Conservation (phyloP, 2,797 vertebrate species). For the Intellagama lesueurii region DNA sequence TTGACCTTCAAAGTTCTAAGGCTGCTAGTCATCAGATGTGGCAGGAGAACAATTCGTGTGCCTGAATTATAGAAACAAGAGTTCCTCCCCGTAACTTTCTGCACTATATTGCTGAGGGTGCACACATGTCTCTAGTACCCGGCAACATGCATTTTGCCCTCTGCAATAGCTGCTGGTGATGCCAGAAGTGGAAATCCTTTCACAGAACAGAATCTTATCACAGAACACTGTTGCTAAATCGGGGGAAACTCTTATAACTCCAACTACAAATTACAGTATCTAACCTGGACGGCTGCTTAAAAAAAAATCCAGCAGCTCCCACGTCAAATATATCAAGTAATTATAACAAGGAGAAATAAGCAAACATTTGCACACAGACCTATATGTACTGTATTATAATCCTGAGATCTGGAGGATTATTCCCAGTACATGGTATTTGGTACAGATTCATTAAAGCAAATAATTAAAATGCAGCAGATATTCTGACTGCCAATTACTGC, state of each 20-base stretch:
- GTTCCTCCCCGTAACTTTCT: not conserved
- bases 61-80: not conserved
- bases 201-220: not conserved
- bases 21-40: not conserved
- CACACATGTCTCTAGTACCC: not conserved
- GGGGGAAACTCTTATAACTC: not conserved
- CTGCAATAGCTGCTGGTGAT: not conserved
- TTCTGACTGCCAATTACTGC: conserved; percentile 3
- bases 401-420: too few species aligned
- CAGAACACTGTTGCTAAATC: not conserved
- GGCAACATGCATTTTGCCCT: not conserved
- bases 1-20: not conserved
- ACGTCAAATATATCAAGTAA: conserved; percentile 1
- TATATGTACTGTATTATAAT: not conserved
- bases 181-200: not conserved
- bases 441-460: conserved; percentile 38
- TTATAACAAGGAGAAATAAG: not conserved
- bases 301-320: not conserved
- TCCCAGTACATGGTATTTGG: not conserved
- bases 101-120: not conserved
- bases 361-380: not conserved
- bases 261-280: not conserved
- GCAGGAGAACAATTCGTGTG: not conserved
- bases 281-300: not conserved
- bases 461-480: conserved; percentile 34